phyloP scores from a whole-genome alignment of 1,140 invertebrate genomes.

The Linepithema humile region DNA sequence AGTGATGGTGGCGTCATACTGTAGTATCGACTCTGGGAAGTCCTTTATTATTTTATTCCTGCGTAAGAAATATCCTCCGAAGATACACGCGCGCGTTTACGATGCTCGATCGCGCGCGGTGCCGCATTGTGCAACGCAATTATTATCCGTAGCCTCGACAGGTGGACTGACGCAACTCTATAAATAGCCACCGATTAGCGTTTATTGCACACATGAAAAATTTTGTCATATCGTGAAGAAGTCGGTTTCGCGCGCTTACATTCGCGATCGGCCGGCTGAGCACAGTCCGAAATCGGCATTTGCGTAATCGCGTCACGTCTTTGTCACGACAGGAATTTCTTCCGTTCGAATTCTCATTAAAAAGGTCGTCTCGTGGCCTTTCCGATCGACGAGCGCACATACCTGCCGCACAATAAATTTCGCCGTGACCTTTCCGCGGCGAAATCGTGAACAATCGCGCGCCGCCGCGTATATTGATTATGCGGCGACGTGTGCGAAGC shows the following conservation, averaged over 20 bases:
- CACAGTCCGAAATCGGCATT: conserved; percentile 13
- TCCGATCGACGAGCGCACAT: not conserved
- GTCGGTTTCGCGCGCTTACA: not conserved
- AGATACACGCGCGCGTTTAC: conserved; percentile 4
- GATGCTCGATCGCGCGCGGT: conserved; percentile 6
- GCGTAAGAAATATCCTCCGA: conserved; percentile 6
- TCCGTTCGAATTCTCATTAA: conserved; percentile 27
- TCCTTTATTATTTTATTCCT: conserved; percentile 20
- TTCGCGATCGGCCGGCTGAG: not conserved
- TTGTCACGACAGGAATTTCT: not conserved
- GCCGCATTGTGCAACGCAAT: conserved; percentile 52
- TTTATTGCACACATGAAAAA: conserved; percentile 54
- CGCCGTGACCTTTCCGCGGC: conserved; percentile 22
- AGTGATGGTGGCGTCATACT: not conserved
- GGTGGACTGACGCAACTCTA: conserved; percentile 58
- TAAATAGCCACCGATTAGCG: conserved; percentile 55
- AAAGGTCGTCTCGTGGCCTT: not conserved
- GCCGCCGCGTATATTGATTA: conserved; percentile 5
- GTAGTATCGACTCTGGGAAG: not conserved
- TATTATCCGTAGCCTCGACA: conserved; percentile 58
- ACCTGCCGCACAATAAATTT: not conserved
- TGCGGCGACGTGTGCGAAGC: conserved; percentile 31
- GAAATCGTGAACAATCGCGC: not conserved
- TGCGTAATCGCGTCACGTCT: conserved; percentile 33
- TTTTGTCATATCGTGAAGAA: conserved; percentile 46